Conservation (phyloP, 1,140 invertebrate species). For the Vanessa atalanta region DNA sequence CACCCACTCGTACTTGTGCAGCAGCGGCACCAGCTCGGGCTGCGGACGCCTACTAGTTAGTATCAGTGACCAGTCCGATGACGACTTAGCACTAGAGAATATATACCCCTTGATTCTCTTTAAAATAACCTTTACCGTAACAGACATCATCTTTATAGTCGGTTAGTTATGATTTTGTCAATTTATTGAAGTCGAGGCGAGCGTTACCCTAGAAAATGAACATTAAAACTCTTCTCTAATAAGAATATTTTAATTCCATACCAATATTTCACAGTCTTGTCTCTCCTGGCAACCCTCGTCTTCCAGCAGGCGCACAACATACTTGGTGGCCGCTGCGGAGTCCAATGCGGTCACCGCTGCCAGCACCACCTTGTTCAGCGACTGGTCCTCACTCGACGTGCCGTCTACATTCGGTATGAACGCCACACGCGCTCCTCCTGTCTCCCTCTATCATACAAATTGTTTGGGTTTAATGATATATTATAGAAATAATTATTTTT, state of each 20-base stretch:
- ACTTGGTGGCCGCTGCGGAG: constrained; percentile 83
- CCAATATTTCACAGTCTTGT: constrained; percentile 75
- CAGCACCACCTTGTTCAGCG: constrained; percentile 83
- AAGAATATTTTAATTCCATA: constrained; percentile 37
- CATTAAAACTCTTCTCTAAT: no score
- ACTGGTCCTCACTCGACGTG: constrained; percentile 61
- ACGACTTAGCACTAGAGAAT: no score
- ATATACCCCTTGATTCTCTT: no score
- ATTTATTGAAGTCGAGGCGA: no score
- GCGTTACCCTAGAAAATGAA: no score
- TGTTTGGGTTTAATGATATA: no score
- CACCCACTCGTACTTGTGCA: constrained; percentile 79
- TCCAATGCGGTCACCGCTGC: constrained; percentile 84
- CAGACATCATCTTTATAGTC: no score
- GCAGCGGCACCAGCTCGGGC: constrained; percentile 71
- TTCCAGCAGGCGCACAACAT: constrained; percentile 85
- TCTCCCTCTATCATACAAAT: constrained; percentile 73
- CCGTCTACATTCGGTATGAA: constrained; percentile 85
- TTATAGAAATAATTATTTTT: no score
- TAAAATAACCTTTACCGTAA: no score
- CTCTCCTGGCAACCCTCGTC: constrained; percentile 81
- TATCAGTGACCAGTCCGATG: not conserved
- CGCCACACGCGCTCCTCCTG: constrained; percentile 82
- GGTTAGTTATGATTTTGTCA: no score
- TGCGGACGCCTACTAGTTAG: constrained; percentile 26